Conservation (phyloP, 2,888 invertebrate species). For the Isoperla grammatica region DNA sequence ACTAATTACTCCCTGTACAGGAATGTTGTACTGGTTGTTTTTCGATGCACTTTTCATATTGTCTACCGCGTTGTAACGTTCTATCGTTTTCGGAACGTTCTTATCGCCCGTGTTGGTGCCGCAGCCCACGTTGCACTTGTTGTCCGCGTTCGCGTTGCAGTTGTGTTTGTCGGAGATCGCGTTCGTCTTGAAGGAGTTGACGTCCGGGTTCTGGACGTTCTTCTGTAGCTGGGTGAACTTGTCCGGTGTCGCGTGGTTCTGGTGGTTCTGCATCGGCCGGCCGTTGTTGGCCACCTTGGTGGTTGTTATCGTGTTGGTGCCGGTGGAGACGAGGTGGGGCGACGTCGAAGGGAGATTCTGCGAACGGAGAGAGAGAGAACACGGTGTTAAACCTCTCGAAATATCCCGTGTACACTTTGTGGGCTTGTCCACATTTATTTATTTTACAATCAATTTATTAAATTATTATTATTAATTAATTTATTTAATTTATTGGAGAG, state of each 20-base stretch:
- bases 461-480: too few relatives aligned
- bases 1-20: too few relatives aligned
- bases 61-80: background rate
- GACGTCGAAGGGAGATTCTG: conserved; percentile 1
- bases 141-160: background rate
- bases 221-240: background rate
- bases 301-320: background rate
- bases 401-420: too few relatives aligned
- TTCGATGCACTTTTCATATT: background rate
- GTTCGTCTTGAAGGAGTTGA: background rate
- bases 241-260: background rate
- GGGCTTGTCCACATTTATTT: too few relatives aligned
- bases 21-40: background rate
- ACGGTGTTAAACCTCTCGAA: too few relatives aligned
- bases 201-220: too few relatives aligned
- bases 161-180: background rate
- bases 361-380: background rate
- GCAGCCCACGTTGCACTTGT: background rate
- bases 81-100: background rate
- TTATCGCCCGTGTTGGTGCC: background rate
- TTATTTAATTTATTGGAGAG: too few relatives aligned
- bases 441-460: background rate
- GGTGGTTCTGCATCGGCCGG: background rate
- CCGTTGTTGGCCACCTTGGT: background rate
- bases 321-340: background rate